Evolutionary conservation across 2,113 vertebrate genomes (phyloP).

Genomic region (Amphiprion percula): DNA sequence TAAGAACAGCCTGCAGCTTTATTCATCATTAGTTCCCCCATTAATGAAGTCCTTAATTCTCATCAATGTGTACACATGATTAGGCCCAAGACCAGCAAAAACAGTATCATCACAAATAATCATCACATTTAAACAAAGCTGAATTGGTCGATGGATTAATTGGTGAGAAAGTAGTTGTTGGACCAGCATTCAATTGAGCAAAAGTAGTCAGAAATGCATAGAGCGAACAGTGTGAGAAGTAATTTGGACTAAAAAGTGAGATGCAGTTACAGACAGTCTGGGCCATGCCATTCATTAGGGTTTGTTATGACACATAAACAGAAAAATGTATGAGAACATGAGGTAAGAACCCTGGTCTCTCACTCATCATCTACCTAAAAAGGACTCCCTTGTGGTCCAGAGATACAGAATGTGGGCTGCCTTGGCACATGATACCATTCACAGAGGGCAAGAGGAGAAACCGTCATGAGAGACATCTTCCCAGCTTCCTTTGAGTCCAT

Average conservation of each 20-base stretch:
- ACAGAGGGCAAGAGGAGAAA: conserved; percentile 37
- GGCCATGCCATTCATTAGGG: conserved; percentile 28
- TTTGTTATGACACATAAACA: conserved; percentile 47
- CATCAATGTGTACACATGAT: conserved; percentile 39
- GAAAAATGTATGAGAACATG: conserved; percentile 45
- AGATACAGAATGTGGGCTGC: conserved; percentile 38
- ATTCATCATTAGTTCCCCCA: background rate
- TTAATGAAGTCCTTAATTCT: conserved; percentile 22
- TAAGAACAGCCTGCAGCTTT: conserved; percentile 38
- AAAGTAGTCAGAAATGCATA: conserved; percentile 65
- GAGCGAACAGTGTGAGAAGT: conserved; percentile 45
- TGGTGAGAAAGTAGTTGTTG: conserved; percentile 37
- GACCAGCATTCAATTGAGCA: conserved; percentile 46
- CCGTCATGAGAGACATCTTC: conserved; percentile 12
- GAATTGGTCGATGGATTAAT: conserved; percentile 63
- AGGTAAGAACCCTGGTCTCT: conserved; percentile 58
- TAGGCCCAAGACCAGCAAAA: conserved; percentile 42
- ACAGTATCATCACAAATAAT: conserved; percentile 52
- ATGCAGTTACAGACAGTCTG: conserved; percentile 46
- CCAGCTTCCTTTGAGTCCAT: conserved; percentile 32
- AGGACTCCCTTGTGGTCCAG: conserved; percentile 50
- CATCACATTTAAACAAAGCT: conserved; percentile 64
- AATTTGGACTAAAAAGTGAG: conserved; percentile 34
- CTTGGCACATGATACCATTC: conserved; percentile 51
- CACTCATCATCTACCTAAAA: conserved; percentile 26